Percentiles rank a stretch among this genome's conserved stretches.
These are phyloP conservation scores for Bos javanicus DNA, from an alignment of 2,113 vertebrate species.

Conservation along the genomic window DNA sequence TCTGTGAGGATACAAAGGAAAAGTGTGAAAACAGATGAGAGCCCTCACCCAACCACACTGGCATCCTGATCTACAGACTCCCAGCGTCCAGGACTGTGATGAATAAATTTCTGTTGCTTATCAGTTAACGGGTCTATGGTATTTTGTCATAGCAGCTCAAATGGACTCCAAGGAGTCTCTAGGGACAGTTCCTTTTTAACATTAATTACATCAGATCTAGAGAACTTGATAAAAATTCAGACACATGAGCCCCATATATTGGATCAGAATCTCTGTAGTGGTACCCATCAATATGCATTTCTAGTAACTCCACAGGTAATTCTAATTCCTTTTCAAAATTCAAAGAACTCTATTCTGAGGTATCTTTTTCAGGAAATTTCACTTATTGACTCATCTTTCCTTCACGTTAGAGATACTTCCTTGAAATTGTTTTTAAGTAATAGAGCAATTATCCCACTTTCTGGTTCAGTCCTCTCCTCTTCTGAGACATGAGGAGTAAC, in stretches of 20 bases:
- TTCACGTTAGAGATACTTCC: neutral
- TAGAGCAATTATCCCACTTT: neutral
- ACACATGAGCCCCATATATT: neutral
- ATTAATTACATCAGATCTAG: neutral
- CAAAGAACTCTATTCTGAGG: neutral
- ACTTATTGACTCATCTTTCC: neutral
- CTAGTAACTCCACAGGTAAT: neutral
- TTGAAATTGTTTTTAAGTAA: neutral
- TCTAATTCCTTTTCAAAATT: neutral
- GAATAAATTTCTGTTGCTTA: neutral
- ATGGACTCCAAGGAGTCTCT: neutral
- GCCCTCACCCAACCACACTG: neutral
- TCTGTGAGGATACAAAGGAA: neutral
- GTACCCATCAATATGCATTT: neutral
- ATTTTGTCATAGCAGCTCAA: neutral
- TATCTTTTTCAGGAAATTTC: neutral
- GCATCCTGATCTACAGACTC: neutral
- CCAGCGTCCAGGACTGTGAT: neutral
- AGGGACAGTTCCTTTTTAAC: neutral
- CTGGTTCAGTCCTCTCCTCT: neutral
- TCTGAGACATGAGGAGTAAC: neutral
- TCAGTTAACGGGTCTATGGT: neutral
- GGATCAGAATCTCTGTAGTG: neutral
- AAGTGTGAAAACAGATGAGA: neutral
- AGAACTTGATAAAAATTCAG: neutral